Conservation (phyloP, 2,888 invertebrate species). For the Aporophyla nigra region DNA sequence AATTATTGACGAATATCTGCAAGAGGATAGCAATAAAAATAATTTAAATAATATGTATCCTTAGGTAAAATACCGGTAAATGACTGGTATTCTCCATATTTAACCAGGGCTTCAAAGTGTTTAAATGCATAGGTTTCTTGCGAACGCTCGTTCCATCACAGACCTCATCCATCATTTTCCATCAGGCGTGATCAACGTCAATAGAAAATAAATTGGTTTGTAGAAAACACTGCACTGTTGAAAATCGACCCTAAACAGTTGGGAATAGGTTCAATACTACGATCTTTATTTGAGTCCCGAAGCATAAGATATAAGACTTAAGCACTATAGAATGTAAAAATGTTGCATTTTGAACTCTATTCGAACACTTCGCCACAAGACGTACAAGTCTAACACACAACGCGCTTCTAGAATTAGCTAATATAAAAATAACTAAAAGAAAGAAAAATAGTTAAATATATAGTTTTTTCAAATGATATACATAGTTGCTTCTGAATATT, state of each 20-base stretch:
- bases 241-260: neutral
- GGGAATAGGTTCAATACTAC: neutral
- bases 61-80: neutral
- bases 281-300: neutral
- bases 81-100: neutral
- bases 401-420: constrained; percentile 62
- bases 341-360: neutral
- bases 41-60: no score
- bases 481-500: constrained; percentile 57
- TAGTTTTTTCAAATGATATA: constrained; percentile 24
- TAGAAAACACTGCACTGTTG: neutral
- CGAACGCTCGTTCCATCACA: no score
- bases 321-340: neutral
- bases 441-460: constrained; percentile 37
- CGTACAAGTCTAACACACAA: constrained; percentile 35
- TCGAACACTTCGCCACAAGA: constrained; percentile 28
- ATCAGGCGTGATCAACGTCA: no score
- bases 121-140: no score
- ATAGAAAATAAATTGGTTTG: neutral
- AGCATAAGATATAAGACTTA: neutral
- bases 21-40: no score
- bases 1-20: no score
- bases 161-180: no score
- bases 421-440: constrained; percentile 15
- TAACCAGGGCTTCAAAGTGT: no score